Conservation (phyloP, 2,888 invertebrate genomes). For the Chloromyia formosa region DNA sequence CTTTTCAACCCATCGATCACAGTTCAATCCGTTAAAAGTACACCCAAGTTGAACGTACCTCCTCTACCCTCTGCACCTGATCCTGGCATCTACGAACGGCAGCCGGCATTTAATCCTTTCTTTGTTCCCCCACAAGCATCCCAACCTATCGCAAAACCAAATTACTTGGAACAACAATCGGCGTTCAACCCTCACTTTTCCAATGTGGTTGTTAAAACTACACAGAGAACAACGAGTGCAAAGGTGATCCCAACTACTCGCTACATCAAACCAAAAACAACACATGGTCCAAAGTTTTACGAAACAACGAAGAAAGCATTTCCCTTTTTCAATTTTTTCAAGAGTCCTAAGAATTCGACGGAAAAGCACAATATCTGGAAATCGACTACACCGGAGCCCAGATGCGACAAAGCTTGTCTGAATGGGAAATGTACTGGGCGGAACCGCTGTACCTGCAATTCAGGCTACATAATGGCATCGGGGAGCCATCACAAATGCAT, state of each 20-base stretch:
- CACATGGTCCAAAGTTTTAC: background rate
- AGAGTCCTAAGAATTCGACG: background rate
- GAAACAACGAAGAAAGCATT: background rate
- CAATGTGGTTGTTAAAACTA: background rate
- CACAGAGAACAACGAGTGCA: background rate
- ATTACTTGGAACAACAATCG: conserved; percentile 16
- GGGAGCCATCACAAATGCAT: conserved; percentile 29
- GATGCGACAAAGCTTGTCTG: conserved; percentile 60
- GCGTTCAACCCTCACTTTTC: conserved; percentile 27
- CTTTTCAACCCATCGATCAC: background rate
- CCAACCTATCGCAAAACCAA: background rate
- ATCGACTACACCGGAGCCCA: conserved; percentile 51
- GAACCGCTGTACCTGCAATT: conserved; percentile 68
- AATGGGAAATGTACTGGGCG: conserved; percentile 67
- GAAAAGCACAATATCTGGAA: background rate
- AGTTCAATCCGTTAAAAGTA: background rate
- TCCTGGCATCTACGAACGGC: conserved; percentile 10
- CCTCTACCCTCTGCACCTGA: conserved; percentile 8
- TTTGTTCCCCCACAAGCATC: background rate
- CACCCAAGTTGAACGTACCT: background rate
- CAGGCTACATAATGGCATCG: conserved; percentile 58
- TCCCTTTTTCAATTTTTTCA: background rate
- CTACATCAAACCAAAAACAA: background rate
- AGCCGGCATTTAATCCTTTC: conserved; percentile 36
- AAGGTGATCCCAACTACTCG: background rate